Evolutionary conservation across 53 echinoderm and acorn worm species (phyloP).

Genomic region (Echinarachnius parma): DNA sequence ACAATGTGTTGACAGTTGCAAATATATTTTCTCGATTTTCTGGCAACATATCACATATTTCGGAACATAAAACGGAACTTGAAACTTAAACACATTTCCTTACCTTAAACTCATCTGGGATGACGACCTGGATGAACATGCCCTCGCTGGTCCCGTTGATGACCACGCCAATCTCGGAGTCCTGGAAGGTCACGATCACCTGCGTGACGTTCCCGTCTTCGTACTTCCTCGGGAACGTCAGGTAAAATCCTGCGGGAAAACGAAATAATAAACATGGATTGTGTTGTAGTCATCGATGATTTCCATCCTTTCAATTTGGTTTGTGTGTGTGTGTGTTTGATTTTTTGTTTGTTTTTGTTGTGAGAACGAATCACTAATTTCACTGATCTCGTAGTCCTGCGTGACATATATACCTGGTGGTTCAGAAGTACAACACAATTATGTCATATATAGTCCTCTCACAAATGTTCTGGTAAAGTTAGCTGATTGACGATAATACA

Average conservation of each 20-base stretch:
- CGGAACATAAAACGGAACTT: neutral
- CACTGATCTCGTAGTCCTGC: too few species aligned
- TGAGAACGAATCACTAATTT: neutral
- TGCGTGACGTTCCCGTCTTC: conserved; percentile 88
- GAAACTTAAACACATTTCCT: too few species aligned
- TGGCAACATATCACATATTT: too few species aligned
- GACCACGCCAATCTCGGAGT: conserved; percentile 79
- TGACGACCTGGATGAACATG: conserved; percentile 74
- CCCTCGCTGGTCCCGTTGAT: conserved; percentile 87
- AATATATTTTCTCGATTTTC: too few species aligned
- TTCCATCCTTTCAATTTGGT: too few species aligned
- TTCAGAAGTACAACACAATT: neutral
- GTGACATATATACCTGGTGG: too few species aligned
- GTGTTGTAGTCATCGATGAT: too few species aligned
- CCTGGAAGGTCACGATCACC: conserved; percentile 72
- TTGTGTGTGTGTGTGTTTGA: too few species aligned
- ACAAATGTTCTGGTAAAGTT: too few species aligned
- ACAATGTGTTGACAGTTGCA: too few species aligned
- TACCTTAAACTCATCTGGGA: conserved; percentile 82
- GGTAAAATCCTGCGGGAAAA: conserved; percentile 56
- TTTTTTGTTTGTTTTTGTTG: too few species aligned
- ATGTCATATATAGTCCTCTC: neutral
- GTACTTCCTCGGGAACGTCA: conserved; percentile 74
- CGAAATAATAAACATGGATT: neutral
- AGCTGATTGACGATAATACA: too few species aligned